Base-by-base conservation (phyloP, 1,140 invertebrate species). In the Formica selysi region DNA sequence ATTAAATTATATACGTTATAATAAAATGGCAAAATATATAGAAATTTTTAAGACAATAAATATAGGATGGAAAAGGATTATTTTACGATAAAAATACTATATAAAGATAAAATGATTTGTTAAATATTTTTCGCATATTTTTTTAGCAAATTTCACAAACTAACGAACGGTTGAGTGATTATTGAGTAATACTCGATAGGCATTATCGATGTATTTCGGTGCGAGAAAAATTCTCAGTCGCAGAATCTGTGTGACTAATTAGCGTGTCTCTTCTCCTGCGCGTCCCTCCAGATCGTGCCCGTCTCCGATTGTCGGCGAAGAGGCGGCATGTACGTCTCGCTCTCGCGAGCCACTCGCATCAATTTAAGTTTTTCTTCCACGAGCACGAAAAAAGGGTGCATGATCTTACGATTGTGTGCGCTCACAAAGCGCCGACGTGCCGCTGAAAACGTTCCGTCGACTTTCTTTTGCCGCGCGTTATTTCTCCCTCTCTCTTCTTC, bases 351-450 rank as follows among this genome's bases (percentile, higher is more conserved):
- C 87, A 85, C 89, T 93, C 93, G 92, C 93, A 94, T 94, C 93
- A 94, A 94, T 95, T 94, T 91, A 93, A 92, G 91, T 93, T 94
- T 92, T 93, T 94, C 90, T 92, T 71, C 8, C 38, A 84, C 62
- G 76, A 32, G 73, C 83, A 87, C 87, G 86, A 93, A 94, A 93
- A 91, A 93, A 92, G 91, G 70, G 89, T 87, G 92, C 89, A 93
- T 92, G 93, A 94, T 94, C 93, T 92, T 93, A 93, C 91, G 94
- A 95, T 94, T 94, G 93, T 93, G 92, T 91, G 90, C 83, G 65
- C 87, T 91, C 91, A 93, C 93, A 94, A 94, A 89, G 93, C 87
- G 93, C 94, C 93, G 93, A 94, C 94, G 90, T 90, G 92, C 92
- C 90, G 91, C 91, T 94, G 93, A 91, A 94, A 94, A 93, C 89